Evolutionary conservation across 2,888 invertebrate genomes (phyloP).

Genomic region (Lepidocyrtinus sp.): DNA sequence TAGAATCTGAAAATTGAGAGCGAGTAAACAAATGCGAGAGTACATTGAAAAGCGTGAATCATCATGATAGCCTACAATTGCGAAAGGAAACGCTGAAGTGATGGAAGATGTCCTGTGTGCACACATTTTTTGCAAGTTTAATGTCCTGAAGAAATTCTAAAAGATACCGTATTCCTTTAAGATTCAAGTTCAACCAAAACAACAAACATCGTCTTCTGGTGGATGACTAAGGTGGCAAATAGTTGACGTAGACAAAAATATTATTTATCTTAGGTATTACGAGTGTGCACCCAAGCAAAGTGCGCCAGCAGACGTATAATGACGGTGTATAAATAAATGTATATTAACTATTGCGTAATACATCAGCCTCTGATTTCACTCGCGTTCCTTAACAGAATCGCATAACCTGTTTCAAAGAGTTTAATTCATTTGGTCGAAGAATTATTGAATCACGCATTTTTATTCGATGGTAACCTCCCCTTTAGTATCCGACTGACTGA

Average conservation of each 20-base stretch:
- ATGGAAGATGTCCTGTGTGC: neutral
- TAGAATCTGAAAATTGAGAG: slow-evolving; percentile 32
- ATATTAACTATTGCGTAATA: slow-evolving; percentile 2
- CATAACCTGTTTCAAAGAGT: slow-evolving; percentile 40
- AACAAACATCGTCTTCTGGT: no score
- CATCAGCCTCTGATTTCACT: slow-evolving; percentile 28
- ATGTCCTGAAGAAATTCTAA: neutral
- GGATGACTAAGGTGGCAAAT: no score
- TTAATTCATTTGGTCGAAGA: neutral
- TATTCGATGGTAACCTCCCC: neutral
- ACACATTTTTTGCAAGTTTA: slow-evolving; percentile 11
- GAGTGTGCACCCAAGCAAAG: no score
- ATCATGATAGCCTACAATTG: slow-evolving; percentile 15
- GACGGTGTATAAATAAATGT: no score
- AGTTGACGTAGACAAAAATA: no score
- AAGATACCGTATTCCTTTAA: slow-evolving; percentile 19
- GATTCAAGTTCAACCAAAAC: slow-evolving; percentile 55
- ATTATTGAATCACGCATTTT: neutral
- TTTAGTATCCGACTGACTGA: no score
- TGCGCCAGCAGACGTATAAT: no score
- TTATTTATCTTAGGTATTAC: no score
- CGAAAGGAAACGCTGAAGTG: neutral
- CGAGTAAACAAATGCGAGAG: slow-evolving; percentile 47
- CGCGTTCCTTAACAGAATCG: slow-evolving; percentile 21
- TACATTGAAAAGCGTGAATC: no score